Conservation (phyloP, 2,113 vertebrate species). For the Todiramphus saurophagus region DNA sequence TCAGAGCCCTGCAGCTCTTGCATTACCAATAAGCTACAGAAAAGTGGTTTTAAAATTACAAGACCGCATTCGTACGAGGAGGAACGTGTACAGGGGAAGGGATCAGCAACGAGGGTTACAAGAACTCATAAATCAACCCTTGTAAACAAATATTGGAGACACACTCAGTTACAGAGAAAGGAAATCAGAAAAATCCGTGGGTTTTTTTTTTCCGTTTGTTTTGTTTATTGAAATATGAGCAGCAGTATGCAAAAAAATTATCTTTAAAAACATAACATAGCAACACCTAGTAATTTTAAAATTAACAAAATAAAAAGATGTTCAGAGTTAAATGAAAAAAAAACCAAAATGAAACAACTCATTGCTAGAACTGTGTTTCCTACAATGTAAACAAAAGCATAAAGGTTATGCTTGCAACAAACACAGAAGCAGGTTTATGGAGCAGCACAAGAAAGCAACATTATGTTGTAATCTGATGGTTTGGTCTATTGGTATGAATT, state of each 20-base stretch:
- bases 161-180: not conserved
- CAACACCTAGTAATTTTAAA: conserved; percentile 71
- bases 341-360: not conserved
- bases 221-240: conserved; percentile 79
- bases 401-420: conserved; percentile 63
- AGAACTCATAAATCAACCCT: not conserved
- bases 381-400: conserved; percentile 69
- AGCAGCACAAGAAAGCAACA: conserved; percentile 57
- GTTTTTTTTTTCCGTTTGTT: not conserved
- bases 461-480: not conserved
- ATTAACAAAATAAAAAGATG: conserved; percentile 70
- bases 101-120: not conserved
- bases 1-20: not conserved
- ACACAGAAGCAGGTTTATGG: conserved; percentile 62
- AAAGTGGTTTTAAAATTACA: not conserved
- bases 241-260: conserved; percentile 78
- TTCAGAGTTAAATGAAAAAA: conserved; percentile 65
- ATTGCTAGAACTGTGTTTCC: conserved; percentile 66
- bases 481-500: conserved; percentile 55
- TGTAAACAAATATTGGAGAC: not conserved
- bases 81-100: not conserved
- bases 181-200: not conserved
- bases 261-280: conserved; percentile 74
- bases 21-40: fast-evolving
- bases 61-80: not conserved